Evolutionary conservation across 2,888 invertebrate species (phyloP).

Genomic region (Sinodicranocentrus sp.): DNA sequence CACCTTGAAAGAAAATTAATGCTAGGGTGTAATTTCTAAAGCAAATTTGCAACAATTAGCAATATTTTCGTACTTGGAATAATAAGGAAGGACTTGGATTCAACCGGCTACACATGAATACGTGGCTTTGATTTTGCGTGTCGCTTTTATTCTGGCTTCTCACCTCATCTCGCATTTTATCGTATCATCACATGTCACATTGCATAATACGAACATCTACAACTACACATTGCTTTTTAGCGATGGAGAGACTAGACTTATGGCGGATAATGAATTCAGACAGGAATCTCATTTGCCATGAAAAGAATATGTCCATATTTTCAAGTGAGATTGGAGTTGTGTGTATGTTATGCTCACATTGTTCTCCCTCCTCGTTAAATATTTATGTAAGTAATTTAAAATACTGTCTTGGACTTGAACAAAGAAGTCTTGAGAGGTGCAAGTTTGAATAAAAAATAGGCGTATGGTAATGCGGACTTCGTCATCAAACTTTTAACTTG

Average conservation of each 20-base stretch:
- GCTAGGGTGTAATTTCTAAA: constrained; percentile 12
- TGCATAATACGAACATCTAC: constrained; percentile 5
- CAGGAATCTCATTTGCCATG: constrained; percentile 16
- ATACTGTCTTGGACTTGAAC: constrained; percentile 9
- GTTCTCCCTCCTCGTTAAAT: constrained; percentile 32
- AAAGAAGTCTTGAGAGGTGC: not conserved
- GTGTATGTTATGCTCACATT: not conserved
- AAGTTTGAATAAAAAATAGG: too few species aligned
- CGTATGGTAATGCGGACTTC: too few species aligned
- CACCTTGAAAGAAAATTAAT: constrained; percentile 55
- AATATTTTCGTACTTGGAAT: not conserved
- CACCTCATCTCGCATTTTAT: not conserved
- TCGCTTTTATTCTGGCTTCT: too few species aligned
- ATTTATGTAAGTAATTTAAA: constrained; percentile 46
- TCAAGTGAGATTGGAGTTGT: not conserved
- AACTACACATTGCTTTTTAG: not conserved
- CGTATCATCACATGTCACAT: not conserved
- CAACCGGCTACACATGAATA: constrained; percentile 19
- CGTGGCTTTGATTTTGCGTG: too few species aligned
- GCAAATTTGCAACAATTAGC: constrained; percentile 59
- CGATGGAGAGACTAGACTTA: not conserved
- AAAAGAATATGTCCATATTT: not conserved
- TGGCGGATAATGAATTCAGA: not conserved
- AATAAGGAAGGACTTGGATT: constrained; percentile 3
- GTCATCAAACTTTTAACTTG: too few species aligned